A percentile compares a stretch with the other conserved stretches of the same genome.
These are phyloP conservation scores for Drosophila watanabei DNA, from an alignment of 1,140 invertebrate genomes.

Conservation along the genomic window DNA sequence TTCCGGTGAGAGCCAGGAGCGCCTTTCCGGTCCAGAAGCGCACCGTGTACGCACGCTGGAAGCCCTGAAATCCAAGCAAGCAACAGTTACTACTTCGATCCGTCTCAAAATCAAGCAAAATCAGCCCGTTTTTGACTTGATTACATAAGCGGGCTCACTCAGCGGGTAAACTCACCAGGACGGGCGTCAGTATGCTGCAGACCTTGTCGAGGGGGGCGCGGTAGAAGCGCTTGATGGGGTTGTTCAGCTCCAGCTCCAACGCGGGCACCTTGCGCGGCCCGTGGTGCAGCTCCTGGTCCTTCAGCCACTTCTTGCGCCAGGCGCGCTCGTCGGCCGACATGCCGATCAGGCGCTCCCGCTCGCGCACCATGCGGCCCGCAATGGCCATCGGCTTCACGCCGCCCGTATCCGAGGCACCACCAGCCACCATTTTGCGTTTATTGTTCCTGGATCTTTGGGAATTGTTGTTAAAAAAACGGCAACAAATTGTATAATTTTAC, in stretches of 20 bases:
- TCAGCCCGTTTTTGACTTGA: conserved; percentile 25
- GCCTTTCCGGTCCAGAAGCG: conserved; percentile 89
- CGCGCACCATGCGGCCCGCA: conserved; percentile 89
- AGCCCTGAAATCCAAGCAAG: conserved; percentile 86
- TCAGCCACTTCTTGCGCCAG: conserved; percentile 93
- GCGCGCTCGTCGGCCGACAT: conserved; percentile 94
- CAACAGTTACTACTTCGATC: neutral
- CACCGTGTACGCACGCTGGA: conserved; percentile 86
- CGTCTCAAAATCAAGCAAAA: neutral
- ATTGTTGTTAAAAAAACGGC: conserved; percentile 23
- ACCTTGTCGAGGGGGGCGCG: conserved; percentile 90
- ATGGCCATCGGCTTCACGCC: conserved; percentile 91
- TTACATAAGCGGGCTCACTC: conserved; percentile 64
- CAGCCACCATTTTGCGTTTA: conserved; percentile 61
- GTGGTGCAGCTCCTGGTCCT: conserved; percentile 92
- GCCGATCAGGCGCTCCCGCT: conserved; percentile 92
- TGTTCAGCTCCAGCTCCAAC: conserved; percentile 89
- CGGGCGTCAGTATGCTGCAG: conserved; percentile 87
- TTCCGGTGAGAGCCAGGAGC: conserved; percentile 86
- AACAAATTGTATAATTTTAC: conserved; percentile 44
- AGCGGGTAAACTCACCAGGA: conserved; percentile 87
- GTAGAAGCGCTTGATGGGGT: conserved; percentile 92
- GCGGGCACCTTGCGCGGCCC: conserved; percentile 90
- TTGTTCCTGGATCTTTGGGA: conserved; percentile 5
- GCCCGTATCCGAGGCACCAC: conserved; percentile 86